Percentiles rank a stretch among this genome's conserved stretches.
These are phyloP conservation scores for Dicerorhinus sumatrensis DNA, from an alignment of 2,113 vertebrate genomes.

Conservation along the genomic window DNA sequence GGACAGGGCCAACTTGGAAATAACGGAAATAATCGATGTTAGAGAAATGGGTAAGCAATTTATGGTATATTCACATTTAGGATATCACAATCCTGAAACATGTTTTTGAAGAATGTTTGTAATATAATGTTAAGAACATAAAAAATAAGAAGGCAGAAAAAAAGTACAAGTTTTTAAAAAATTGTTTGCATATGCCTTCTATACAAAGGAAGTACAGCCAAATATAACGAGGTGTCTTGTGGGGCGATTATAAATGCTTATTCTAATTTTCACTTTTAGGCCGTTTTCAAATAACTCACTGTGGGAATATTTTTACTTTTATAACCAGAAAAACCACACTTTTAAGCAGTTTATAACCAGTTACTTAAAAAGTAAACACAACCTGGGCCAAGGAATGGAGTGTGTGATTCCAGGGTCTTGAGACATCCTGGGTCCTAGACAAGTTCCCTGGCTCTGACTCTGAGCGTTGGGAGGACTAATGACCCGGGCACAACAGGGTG, in stretches of 20 bases:
- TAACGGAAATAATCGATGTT: neutral
- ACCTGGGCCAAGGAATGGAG: neutral
- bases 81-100: neutral
- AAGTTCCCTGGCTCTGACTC: neutral
- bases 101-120: neutral
- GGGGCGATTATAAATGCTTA: neutral
- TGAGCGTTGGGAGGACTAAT: neutral
- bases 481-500: neutral
- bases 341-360: slow-evolving; percentile 3
- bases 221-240: neutral
- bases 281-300: slow-evolving; percentile 5
- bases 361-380: neutral
- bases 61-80: neutral
- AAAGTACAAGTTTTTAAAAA: neutral
- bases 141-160: neutral
- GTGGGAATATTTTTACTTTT: neutral
- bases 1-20: neutral
- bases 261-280: neutral
- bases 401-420: neutral
- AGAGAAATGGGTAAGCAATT: neutral
- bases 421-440: neutral
- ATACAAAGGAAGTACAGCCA: neutral
- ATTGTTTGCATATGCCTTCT: neutral
- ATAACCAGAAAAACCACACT: neutral
- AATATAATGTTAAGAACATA: neutral